Evolutionary conservation across 2,113 vertebrate species (phyloP).

Genomic region (Zosterops hypoxanthus): DNA sequence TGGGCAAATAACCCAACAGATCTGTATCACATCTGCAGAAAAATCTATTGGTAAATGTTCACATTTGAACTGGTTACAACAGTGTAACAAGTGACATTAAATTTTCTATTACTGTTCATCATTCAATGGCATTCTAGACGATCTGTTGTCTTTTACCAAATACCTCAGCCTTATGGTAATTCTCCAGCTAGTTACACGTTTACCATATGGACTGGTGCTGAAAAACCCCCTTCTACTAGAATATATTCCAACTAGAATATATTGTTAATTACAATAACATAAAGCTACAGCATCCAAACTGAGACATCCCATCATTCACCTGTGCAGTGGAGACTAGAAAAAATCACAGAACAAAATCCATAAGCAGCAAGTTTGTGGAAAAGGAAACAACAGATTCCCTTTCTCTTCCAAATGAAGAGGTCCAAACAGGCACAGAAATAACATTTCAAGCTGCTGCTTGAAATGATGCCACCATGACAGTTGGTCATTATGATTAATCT

Average conservation of each 20-base stretch:
- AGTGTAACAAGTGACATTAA: neutral
- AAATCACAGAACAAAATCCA: neutral
- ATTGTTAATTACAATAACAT: neutral
- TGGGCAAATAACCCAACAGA: neutral
- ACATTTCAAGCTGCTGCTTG: neutral
- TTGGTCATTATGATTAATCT: neutral
- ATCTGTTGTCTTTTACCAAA: neutral
- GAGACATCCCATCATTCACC: neutral
- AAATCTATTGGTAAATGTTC: neutral
- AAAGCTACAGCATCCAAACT: neutral
- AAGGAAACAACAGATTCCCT: neutral
- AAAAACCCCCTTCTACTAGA: neutral
- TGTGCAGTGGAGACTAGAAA: neutral
- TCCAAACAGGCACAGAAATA: neutral
- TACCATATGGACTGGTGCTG: neutral
- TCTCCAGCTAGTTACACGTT: neutral
- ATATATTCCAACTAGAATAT: neutral
- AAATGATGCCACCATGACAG: neutral
- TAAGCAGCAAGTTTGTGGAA: neutral
- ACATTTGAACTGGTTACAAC: neutral
- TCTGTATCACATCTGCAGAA: neutral
- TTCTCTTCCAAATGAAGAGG: neutral
- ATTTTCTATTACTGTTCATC: neutral
- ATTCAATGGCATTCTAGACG: neutral
- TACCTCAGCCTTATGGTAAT: neutral